Conservation (phyloP, 2,113 vertebrate genomes). For the Raja brachyura region DNA sequence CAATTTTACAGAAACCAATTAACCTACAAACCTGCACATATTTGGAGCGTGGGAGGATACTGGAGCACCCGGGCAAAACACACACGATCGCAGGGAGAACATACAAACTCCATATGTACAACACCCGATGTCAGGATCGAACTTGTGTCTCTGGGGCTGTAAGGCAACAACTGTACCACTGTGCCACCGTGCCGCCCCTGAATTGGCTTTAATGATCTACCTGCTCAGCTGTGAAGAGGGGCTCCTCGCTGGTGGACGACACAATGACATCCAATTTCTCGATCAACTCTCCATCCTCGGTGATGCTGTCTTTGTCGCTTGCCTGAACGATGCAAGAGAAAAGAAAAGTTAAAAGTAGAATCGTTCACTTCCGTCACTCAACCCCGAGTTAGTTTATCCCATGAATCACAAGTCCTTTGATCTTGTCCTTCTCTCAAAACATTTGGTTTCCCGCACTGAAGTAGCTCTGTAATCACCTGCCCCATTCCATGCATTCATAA, state of each 20-base stretch:
- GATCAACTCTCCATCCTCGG: slow-evolving; percentile 77
- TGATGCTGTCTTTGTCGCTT: slow-evolving; percentile 64
- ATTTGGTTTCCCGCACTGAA: not conserved
- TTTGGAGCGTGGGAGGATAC: too few relatives aligned
- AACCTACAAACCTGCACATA: too few relatives aligned
- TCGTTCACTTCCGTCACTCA: not conserved
- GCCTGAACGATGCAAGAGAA: slow-evolving; percentile 54
- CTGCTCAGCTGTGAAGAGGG: slow-evolving; percentile 83
- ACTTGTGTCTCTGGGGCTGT: too few relatives aligned
- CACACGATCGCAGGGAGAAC: too few relatives aligned
- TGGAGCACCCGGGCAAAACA: too few relatives aligned
- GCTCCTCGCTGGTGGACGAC: slow-evolving; percentile 75
- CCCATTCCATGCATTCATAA: not conserved
- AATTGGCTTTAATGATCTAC: slow-evolving; percentile 45
- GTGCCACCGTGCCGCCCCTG: too few relatives aligned
- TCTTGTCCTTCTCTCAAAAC: not conserved
- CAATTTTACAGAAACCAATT: too few relatives aligned
- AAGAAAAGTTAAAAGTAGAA: not conserved
- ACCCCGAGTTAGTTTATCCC: not conserved
- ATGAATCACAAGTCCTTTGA: not conserved
- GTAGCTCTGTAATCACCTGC: not conserved
- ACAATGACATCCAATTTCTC: slow-evolving; percentile 78
- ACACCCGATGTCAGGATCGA: too few relatives aligned
- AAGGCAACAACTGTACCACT: too few relatives aligned
- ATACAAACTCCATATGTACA: too few relatives aligned